These are phyloP conservation scores for Clarias magur DNA, from an alignment of 2,113 vertebrate species.

Conservation along the genomic window DNA sequence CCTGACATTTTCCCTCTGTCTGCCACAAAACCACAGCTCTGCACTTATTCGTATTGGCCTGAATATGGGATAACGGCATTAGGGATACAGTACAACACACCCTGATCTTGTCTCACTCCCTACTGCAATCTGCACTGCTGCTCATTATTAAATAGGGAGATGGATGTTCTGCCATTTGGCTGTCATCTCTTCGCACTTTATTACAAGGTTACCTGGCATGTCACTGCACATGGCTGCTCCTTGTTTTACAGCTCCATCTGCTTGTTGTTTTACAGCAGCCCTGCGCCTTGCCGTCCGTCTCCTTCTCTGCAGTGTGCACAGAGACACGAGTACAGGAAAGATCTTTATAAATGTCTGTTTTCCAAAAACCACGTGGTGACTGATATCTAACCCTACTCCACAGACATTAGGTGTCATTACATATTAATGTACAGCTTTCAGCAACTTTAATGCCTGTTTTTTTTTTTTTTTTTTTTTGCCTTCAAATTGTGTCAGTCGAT, in stretches of 20 bases:
- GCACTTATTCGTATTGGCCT: conserved; percentile 40
- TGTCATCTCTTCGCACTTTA: conserved; percentile 57
- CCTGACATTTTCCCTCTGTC: conserved; percentile 47
- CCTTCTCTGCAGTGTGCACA: conserved; percentile 16
- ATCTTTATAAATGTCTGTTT: conserved; percentile 42
- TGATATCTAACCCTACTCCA: conserved; percentile 60
- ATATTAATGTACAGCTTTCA: conserved; percentile 59
- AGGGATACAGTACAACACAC: conserved; percentile 11
- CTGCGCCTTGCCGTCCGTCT: conserved; percentile 10
- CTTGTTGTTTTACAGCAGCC: conserved; percentile 32
- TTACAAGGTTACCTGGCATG: conserved; percentile 65
- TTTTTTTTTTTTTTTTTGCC: conserved; percentile 51
- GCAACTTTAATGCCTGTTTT: conserved; percentile 56
- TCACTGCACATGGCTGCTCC: conserved; percentile 56
- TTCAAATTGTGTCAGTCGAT: conserved; percentile 61
- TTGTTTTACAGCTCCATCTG: conserved; percentile 55
- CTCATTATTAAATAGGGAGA: conserved; percentile 57
- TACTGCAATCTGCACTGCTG: conserved; percentile 52
- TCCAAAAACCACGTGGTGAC: conserved; percentile 51
- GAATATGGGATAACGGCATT: conserved; percentile 36
- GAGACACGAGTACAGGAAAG: conserved; percentile 9
- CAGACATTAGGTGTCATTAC: conserved; percentile 66
- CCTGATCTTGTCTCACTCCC: conserved; percentile 28
- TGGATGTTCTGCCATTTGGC: conserved; percentile 57
- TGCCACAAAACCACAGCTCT: conserved; percentile 37